Evolutionary conservation across 2,888 invertebrate genomes (phyloP).

Genomic region (Polydrusus tereticollis): DNA sequence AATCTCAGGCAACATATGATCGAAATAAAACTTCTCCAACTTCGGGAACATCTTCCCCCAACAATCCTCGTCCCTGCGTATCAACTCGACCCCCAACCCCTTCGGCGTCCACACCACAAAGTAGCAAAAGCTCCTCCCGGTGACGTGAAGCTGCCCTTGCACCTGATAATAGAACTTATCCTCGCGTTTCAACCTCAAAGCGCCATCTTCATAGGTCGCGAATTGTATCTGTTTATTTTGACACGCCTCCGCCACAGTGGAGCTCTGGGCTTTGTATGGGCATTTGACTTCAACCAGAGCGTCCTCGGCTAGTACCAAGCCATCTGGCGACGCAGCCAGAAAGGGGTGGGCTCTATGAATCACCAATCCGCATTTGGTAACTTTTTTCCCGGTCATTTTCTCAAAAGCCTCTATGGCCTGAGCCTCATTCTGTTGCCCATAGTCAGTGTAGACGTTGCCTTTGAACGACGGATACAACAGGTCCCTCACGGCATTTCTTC

Average conservation of each 20-base stretch:
- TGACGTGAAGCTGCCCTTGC: slow-evolving; percentile 56
- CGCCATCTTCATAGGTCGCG: slow-evolving; percentile 48
- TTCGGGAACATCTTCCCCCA: slow-evolving; percentile 56
- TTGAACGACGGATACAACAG: slow-evolving; percentile 52
- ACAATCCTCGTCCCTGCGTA: slow-evolving; percentile 50
- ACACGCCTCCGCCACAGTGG: slow-evolving; percentile 52
- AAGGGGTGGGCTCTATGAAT: slow-evolving; percentile 53
- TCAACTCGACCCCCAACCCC: slow-evolving; percentile 53
- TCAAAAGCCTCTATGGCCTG: slow-evolving; percentile 53
- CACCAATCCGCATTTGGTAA: slow-evolving; percentile 53
- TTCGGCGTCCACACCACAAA: slow-evolving; percentile 56
- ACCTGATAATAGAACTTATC: slow-evolving; percentile 57
- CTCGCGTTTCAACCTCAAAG: slow-evolving; percentile 49
- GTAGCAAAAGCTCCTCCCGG: slow-evolving; percentile 53
- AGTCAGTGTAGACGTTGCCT: slow-evolving; percentile 54
- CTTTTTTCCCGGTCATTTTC: slow-evolving; percentile 43
- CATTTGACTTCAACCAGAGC: slow-evolving; percentile 57
- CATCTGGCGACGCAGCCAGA: slow-evolving; percentile 56
- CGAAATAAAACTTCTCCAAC: slow-evolving; percentile 55
- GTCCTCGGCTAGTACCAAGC: slow-evolving; percentile 51
- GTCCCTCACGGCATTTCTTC: slow-evolving; percentile 50
- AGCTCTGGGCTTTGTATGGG: slow-evolving; percentile 54
- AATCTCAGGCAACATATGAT: slow-evolving; percentile 53
- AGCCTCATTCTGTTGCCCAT: slow-evolving; percentile 54
- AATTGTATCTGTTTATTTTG: slow-evolving; percentile 50